Base-by-base conservation (phyloP, 1,140 invertebrate species). In the Oryzaephilus surinamensis region DNA sequence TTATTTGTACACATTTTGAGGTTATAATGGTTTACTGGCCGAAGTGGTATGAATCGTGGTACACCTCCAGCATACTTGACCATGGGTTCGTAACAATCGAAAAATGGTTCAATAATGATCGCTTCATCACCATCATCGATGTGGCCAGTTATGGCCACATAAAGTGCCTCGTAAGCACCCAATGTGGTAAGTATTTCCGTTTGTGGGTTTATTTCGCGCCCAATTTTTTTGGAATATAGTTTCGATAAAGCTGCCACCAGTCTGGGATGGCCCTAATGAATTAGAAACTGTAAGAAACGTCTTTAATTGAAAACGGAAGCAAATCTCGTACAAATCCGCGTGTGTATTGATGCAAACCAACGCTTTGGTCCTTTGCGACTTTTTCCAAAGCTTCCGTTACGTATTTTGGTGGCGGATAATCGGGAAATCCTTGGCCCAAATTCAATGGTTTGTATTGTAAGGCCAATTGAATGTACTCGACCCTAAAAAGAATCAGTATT, bases 1-100 rank as follows among this genome's bases (percentile, higher is more conserved):
- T 21, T 30, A 20, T 14, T 17, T 16, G 6, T 15, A 23, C 21
- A 23, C 26, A 20, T 18, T 36, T 11, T n/a, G n/a, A 17, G 3
- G n/a, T 23, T 3, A 38, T 4, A 23, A 34, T 14, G 57, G n/a
- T 66, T 74, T 69, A 87, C 83, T 29, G 84, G 79, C 65, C 81
- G 75, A 2, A 99, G 67, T 6, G 93, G 78, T 42, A 98, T 85
- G 60, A 86, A 97, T 33, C 79, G 80, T 1, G 91, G 80, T 13
- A 77, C 71, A 7, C 91, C 96, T 1, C 90, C 91, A 18, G 89
- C 88, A 50, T 79, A 76, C 51, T 69, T 73, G 1, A 97, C 81
- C 84, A 98, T 95, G 2, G 93, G 91, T 43, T 86, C 85, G 60
- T 99, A 99, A 57, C 93, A 97, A 61, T 99, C 96, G 62, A 95